Evolutionary conservation across 2,797 vertebrate species (phyloP), one percentile per base, ranked within the genome.

Genomic region (Mico argentatus): DNA sequence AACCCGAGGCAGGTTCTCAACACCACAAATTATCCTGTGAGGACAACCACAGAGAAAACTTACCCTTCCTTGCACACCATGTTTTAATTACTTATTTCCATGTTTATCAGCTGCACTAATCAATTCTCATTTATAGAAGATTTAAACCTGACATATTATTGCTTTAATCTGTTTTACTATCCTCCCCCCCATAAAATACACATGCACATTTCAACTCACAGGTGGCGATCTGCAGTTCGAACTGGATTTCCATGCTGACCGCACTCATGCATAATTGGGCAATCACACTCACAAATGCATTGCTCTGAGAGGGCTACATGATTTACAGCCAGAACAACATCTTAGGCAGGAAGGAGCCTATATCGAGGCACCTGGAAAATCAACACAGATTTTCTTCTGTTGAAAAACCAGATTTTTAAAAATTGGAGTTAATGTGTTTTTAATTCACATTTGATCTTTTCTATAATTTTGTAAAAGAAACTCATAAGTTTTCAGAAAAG

Each of bases 1-100:
- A n/a, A 94, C 48, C 81, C 3, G 33, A 59, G 67, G 91, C 30
- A 93, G 27, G 81, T 81, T 94, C 90, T 93, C 95, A 95, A 79
- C 8, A 50, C 82, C 85, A 94, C n/a, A 86, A 91, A n/a, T 85
- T 79, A 87, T 64, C 79, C 72, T 67, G 84, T 52, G n/a, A 94
- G 52, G 41, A 77, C 17, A 90, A 67, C 20, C 52, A 41, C 8
- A 39, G 59, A 72, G 41, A 72, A 94, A 90, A 86, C 12, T 33
- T 26, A 52, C 1, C 39, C 72, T 84, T 91, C 85, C 33, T 44
- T 44, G 33, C 36, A 22, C 11, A 22, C 12, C 30, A 14, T 27
- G 52, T 55, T 94, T 92, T 76, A 59, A 93, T 48, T 59, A 85
- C 22, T 10, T 20, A 67, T 55, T 67, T 86, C 76, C 59, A 44